phyloP scores from a whole-genome alignment of 64 coral and sea anemone species.

The Actinia equina region DNA sequence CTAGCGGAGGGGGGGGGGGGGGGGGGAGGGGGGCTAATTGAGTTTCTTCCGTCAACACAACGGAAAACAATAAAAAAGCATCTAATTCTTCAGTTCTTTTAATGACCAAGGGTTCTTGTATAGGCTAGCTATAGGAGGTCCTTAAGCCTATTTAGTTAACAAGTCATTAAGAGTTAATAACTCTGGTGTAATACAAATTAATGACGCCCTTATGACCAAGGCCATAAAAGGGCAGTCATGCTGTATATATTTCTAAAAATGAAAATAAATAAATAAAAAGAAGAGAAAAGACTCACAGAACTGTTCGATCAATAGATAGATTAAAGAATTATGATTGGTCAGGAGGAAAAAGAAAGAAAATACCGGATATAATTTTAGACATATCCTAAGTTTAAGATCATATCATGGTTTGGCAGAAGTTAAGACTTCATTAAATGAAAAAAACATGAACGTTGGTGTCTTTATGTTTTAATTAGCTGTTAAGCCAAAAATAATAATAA shows the following conservation, averaged over 20 bases:
- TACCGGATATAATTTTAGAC: not conserved
- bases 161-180: not conserved
- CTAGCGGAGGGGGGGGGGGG: no score
- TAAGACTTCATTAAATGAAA: not conserved
- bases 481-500: not conserved
- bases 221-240: not conserved
- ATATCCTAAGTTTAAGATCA: not conserved
- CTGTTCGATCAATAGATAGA: not conserved
- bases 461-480: not conserved
- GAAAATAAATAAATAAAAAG: not conserved
- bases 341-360: not conserved
- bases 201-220: not conserved
- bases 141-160: not conserved
- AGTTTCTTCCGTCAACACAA: no score
- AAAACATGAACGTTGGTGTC: not conserved
- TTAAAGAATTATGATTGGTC: not conserved
- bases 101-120: no score
- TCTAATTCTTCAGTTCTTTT: no score
- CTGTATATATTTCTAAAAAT: not conserved
- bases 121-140: not conserved
- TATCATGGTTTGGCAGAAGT: not conserved
- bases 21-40: no score
- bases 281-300: not conserved
- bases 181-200: not conserved
- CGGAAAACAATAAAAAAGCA: no score